Conservation (phyloP, 2,797 vertebrate genomes). For the Adrianichthys oophorus region DNA sequence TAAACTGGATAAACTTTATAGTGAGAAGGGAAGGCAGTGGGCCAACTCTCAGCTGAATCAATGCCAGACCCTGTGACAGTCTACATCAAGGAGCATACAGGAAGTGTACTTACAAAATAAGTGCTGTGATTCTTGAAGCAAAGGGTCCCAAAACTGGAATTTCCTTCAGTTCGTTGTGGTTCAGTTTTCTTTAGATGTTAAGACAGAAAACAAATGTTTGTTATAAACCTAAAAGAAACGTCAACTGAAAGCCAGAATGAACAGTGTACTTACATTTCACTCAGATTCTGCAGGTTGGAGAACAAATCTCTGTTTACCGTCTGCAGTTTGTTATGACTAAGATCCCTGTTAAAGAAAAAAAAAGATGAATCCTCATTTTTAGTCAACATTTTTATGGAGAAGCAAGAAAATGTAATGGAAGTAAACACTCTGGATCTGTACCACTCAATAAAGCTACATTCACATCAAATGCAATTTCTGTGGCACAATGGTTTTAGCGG, state of each 20-base stretch:
- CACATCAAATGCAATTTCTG: too few species aligned
- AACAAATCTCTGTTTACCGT: conserved; percentile 82
- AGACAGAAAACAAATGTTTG: conserved; percentile 18
- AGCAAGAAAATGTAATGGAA: conserved; percentile 9
- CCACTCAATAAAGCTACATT: too few species aligned
- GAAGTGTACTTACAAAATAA: conserved; percentile 87
- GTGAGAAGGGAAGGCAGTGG: conserved; percentile 28
- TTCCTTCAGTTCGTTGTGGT: conserved; percentile 87
- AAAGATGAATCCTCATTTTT: not conserved
- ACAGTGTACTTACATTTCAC: conserved; percentile 88
- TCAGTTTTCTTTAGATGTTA: conserved; percentile 82
- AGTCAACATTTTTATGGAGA: conserved; percentile 20
- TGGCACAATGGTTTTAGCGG: too few species aligned
- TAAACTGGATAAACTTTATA: conserved; percentile 38
- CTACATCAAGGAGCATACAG: conserved; percentile 10
- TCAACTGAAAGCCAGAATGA: conserved; percentile 13
- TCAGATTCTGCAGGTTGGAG: conserved; percentile 84
- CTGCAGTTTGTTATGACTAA: conserved; percentile 93
- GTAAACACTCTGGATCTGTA: too few species aligned
- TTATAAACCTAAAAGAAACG: not conserved
- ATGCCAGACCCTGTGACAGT: conserved; percentile 47
- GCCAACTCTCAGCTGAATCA: conserved; percentile 25
- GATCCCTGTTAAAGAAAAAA: conserved; percentile 79
- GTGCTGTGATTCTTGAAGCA: conserved; percentile 85
- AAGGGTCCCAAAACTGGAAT: conserved; percentile 85